Evolutionary conservation across 2,888 invertebrate genomes (phyloP), one percentile per base, ranked within the genome.

Genomic region (Endomychus coccineus): DNA sequence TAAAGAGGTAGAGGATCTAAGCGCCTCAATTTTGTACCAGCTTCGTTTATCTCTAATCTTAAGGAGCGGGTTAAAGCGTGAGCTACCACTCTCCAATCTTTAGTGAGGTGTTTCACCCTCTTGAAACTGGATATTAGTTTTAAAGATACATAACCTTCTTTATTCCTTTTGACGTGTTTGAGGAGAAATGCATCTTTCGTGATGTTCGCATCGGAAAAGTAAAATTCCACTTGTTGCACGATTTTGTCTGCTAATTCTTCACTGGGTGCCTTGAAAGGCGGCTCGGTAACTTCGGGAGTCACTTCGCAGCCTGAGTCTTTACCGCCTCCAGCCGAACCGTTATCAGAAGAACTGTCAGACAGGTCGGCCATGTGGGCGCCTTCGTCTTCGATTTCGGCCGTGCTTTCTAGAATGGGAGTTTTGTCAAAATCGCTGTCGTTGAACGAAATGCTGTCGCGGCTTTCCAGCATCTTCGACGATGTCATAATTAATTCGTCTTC

Each of bases 91-190:
- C 90, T 75, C 87, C 92, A 95, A 62, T 95, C 94, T 60, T 90
- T 87, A 9, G 92, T 90, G 39, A 95, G 69, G 56, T 91, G 89
- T 56, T 95, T 94, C 25, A 96, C 91, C 43, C 91, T 78, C 60
- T 94, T 91, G 64, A 96, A 94, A 57, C 92, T 92, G 9, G 94
- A 90, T 48, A 96, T 89, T 38, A 96, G 71, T 64, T 95, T 96
- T 34, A 96, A 71, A 34, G 90, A 92, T 10, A 96, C 94, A 67
- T 84, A 95, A 12, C 95, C 95, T 66, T 92, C 92, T 66, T 92
- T 94, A 66, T 95, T 94, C 34, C 94, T 75, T 37, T 89, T 80
- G 13, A 95, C 92, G 62, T 95, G 95, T 62, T 96, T 96, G 44
- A 95, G 68, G 27, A 96, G 71, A 66, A 96, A 96, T 9, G 94